phyloP scores from a whole-genome alignment of 2,113 vertebrate genomes.

The Spea bombifrons region DNA sequence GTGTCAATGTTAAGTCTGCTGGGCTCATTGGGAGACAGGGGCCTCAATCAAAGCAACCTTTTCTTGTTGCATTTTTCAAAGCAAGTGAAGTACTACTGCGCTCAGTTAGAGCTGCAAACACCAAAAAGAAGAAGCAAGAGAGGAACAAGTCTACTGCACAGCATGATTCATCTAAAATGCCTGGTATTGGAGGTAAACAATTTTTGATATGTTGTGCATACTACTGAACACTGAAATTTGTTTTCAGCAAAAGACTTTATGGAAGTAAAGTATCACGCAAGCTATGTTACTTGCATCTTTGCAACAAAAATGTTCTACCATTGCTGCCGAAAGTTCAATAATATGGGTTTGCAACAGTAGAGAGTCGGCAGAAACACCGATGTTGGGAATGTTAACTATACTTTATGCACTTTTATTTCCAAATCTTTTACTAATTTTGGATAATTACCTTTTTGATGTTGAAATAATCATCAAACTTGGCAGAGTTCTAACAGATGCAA shows the following conservation, averaged over 20 bases:
- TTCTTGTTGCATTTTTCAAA: conserved; percentile 98
- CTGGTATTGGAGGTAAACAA: conserved; percentile 76
- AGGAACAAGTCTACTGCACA: conserved; percentile 86
- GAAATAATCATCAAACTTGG: too few relatives aligned
- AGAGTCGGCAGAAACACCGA: too few relatives aligned
- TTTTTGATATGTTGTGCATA: background rate
- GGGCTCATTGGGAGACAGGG: conserved; percentile 90
- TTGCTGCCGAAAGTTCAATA: too few relatives aligned
- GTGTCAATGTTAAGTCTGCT: conserved; percentile 90
- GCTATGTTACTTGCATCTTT: background rate
- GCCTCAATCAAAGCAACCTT: conserved; percentile 94
- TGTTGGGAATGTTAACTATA: too few relatives aligned
- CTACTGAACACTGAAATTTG: background rate
- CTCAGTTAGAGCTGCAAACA: conserved; percentile 87
- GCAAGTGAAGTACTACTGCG: conserved; percentile 94
- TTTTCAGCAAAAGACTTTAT: too few relatives aligned
- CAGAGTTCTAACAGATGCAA: too few relatives aligned
- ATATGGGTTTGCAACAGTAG: too few relatives aligned
- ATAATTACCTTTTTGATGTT: too few relatives aligned
- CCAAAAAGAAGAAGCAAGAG: conserved; percentile 88
- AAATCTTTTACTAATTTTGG: too few relatives aligned
- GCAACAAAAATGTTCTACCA: too few relatives aligned
- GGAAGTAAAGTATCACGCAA: background rate
- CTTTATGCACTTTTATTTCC: too few relatives aligned
- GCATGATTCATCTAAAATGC: conserved; percentile 81